These are phyloP conservation scores for Saturnia pavonia DNA, from an alignment of 2,888 invertebrate genomes.

Conservation along the genomic window DNA sequence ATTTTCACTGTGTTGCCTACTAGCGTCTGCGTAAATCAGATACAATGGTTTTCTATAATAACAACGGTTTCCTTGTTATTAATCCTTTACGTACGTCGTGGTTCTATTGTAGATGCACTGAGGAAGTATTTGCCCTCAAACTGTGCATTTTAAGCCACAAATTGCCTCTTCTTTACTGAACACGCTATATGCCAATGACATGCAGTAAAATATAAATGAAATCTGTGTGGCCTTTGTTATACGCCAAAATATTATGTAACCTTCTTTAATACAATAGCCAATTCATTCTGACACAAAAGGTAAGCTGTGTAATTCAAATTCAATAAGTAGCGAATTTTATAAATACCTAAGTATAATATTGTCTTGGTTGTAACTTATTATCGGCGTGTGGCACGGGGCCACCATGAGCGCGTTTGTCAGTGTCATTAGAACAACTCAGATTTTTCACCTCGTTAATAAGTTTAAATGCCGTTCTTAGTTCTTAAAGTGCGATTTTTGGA, in stretches of 20 bases:
- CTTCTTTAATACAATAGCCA: slow-evolving; percentile 52
- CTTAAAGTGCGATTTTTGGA: slow-evolving; percentile 58
- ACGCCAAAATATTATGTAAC: slow-evolving; percentile 40
- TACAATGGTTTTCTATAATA: slow-evolving; percentile 13
- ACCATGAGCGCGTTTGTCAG: slow-evolving; percentile 54
- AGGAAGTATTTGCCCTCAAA: slow-evolving; percentile 42
- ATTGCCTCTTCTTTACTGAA: slow-evolving; percentile 44
- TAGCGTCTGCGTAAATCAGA: neutral
- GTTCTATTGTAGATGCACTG: slow-evolving; percentile 32
- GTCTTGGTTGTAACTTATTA: neutral
- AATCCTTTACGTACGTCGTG: slow-evolving; percentile 39
- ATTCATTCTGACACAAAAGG: slow-evolving; percentile 32
- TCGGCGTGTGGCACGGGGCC: slow-evolving; percentile 30
- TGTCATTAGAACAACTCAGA: slow-evolving; percentile 57
- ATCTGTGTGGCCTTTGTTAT: slow-evolving; percentile 50
- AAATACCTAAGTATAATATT: neutral
- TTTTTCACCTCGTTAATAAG: slow-evolving; percentile 63
- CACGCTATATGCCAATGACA: slow-evolving; percentile 44
- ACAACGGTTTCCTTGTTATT: slow-evolving; percentile 32
- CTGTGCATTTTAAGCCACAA: slow-evolving; percentile 53
- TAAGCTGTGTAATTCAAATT: slow-evolving; percentile 7
- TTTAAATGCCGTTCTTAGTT: slow-evolving; percentile 63
- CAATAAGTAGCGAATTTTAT: neutral
- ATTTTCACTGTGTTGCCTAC: neutral
- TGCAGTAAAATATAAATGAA: slow-evolving; percentile 59